Evolutionary conservation across 1,140 invertebrate species (phyloP).

Genomic region (Euglossa dilemma): DNA sequence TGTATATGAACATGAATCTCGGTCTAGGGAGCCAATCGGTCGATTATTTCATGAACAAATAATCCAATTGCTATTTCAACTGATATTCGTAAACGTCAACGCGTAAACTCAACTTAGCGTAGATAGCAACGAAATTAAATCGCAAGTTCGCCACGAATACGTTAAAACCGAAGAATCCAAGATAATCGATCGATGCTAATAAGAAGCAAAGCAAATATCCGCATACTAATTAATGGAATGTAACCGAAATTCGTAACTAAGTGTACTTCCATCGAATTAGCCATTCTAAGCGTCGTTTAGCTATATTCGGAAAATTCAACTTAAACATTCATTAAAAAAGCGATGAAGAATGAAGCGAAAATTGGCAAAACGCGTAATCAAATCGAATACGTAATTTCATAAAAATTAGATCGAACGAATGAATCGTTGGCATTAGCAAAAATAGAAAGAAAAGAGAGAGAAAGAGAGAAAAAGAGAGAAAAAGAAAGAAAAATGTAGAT

Average conservation of each 20-base stretch:
- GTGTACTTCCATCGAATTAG: background rate
- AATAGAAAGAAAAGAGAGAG: background rate
- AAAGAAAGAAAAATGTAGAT: background rate
- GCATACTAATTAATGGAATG: background rate
- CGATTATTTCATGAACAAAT: background rate
- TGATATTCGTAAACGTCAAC: too few relatives aligned
- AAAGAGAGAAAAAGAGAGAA: background rate
- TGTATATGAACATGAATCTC: constrained; percentile 58
- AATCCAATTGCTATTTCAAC: background rate
- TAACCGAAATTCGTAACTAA: background rate
- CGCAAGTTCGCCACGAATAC: background rate
- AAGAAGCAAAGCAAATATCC: background rate
- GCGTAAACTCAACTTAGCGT: background rate
- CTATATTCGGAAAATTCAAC: background rate
- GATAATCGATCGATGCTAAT: background rate
- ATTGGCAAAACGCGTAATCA: too few relatives aligned
- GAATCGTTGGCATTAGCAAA: too few relatives aligned
- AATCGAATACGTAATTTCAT: background rate
- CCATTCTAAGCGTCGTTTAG: too few relatives aligned
- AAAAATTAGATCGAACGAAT: too few relatives aligned
- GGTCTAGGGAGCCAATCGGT: constrained; percentile 51
- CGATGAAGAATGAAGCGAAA: background rate
- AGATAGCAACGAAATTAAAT: background rate
- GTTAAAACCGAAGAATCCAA: background rate
- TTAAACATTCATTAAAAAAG: too few relatives aligned